Evolutionary conservation across 2,797 vertebrate species (phyloP).

Genomic region (Tangara arthus): DNA sequence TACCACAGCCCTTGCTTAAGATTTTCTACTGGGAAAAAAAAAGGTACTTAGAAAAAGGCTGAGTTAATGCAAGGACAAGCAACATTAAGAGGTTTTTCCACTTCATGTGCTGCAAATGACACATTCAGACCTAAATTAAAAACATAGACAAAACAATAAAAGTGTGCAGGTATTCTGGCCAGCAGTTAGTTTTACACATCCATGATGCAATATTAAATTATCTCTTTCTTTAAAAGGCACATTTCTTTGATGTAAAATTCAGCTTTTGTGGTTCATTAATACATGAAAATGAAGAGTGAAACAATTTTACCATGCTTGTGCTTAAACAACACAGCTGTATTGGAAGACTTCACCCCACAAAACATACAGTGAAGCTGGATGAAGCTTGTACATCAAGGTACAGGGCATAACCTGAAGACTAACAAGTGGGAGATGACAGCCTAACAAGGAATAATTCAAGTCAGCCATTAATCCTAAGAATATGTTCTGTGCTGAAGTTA

Average conservation of each 20-base stretch:
- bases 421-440: not conserved
- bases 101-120: not conserved
- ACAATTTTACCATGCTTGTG: constrained; percentile 39
- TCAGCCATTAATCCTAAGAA: constrained; percentile 5
- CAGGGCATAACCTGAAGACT: not conserved
- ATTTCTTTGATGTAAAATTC: constrained; percentile 49
- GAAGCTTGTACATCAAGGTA: not conserved
- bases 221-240: constrained; percentile 70
- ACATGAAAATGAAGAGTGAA: constrained; percentile 37
- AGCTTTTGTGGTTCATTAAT: constrained; percentile 5
- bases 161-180: constrained; percentile 19
- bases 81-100: not conserved
- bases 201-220: not conserved
- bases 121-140: constrained; percentile 20
- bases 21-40: not conserved
- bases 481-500: not conserved
- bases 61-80: not conserved
- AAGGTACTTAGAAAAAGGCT: not conserved
- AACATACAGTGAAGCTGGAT: not conserved
- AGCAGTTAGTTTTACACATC: constrained; percentile 42
- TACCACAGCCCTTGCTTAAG: constrained; percentile 3
- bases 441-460: not conserved
- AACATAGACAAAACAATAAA: not conserved
- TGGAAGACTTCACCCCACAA: constrained; percentile 47
- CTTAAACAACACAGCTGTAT: constrained; percentile 15